These are phyloP conservation scores for Petaurus breviceps DNA, from an alignment of 2,113 vertebrate genomes.

Conservation along the genomic window DNA sequence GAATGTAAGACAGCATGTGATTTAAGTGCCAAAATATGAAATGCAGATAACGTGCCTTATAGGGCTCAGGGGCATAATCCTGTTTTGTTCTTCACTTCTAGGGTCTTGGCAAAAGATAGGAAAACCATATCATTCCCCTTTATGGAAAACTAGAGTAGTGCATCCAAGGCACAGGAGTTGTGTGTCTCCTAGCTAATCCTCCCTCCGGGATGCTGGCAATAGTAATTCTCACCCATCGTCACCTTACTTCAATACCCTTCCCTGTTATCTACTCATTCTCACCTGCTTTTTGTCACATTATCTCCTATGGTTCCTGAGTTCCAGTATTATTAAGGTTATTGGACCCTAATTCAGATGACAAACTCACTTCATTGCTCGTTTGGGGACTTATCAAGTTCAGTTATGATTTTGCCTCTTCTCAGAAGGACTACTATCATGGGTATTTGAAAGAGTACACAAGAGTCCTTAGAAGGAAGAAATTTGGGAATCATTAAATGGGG, in stretches of 20 bases:
- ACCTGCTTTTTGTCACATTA: not conserved
- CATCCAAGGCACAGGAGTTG: not conserved
- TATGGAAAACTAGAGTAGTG: not conserved
- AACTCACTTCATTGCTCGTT: not conserved
- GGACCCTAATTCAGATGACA: not conserved
- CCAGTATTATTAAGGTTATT: not conserved
- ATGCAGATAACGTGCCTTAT: not conserved
- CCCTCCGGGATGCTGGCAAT: not conserved
- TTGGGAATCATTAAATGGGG: not conserved
- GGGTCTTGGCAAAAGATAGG: not conserved
- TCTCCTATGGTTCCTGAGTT: rapidly evolving
- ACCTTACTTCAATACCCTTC: not conserved
- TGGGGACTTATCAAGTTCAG: not conserved
- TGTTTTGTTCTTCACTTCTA: not conserved
- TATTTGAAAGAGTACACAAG: not conserved
- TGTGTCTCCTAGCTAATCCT: not conserved
- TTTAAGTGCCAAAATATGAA: not conserved
- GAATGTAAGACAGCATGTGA: not conserved
- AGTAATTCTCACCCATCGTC: not conserved
- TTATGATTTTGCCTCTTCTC: not conserved
- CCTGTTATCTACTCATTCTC: not conserved
- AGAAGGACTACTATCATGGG: not conserved
- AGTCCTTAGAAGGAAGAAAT: not conserved
- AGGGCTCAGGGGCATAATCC: not conserved
- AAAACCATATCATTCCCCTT: not conserved